A percentile compares a stretch with the other conserved stretches of the same genome.
Evolutionary conservation across 2,113 vertebrate species (phyloP).

Genomic region (Heptranchias perlo): DNA sequence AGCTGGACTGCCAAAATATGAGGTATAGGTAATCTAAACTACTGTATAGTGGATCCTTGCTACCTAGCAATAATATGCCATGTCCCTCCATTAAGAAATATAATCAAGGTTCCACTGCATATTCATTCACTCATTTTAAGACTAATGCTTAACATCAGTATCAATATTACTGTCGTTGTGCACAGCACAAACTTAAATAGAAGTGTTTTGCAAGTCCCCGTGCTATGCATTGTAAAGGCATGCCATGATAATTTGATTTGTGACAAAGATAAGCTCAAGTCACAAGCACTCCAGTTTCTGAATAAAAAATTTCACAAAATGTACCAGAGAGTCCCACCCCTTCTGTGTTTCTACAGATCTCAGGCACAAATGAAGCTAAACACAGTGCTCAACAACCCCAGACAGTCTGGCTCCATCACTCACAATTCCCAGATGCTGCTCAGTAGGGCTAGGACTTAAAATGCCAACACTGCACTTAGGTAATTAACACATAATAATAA

Average conservation of each 20-base stretch:
- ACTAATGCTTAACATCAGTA: too few species aligned
- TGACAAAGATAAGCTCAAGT: neutral
- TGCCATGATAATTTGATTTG: neutral
- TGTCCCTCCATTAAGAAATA: neutral
- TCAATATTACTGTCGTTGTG: neutral
- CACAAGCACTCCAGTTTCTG: neutral
- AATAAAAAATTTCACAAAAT: neutral
- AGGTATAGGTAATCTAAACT: neutral
- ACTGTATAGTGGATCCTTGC: neutral
- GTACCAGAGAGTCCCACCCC: neutral
- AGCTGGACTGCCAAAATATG: neutral
- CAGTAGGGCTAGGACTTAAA: neutral
- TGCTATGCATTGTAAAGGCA: neutral
- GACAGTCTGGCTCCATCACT: conserved; percentile 5
- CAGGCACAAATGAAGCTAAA: neutral
- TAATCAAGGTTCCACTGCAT: too few species aligned
- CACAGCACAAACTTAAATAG: neutral
- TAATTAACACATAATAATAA: neutral
- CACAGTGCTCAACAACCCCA: neutral
- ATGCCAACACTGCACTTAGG: neutral
- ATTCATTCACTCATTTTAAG: too few species aligned
- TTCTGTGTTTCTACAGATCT: neutral
- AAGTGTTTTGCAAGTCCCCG: neutral
- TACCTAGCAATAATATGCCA: neutral
- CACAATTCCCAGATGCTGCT: conserved; percentile 15